Percentiles rank a stretch among this genome's conserved stretches.
phyloP scores from a whole-genome alignment of 1,140 invertebrate species.

The Holotrichia oblita region DNA sequence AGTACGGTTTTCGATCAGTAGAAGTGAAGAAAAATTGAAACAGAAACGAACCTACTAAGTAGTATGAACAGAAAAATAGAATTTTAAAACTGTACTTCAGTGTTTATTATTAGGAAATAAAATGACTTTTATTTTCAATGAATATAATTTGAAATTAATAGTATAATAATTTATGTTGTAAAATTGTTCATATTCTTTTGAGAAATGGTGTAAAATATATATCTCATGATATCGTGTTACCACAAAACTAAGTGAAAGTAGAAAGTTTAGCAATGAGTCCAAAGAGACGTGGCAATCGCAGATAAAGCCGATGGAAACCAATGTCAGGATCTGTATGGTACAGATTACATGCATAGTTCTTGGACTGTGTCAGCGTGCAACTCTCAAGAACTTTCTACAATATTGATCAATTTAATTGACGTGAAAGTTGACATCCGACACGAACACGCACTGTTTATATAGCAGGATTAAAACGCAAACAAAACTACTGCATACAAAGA shows the following conservation, averaged over 20 bases:
- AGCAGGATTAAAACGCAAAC: not conserved
- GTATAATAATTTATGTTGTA: too few relatives aligned
- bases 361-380: not conserved
- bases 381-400: not conserved
- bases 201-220: not conserved
- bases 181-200: too few relatives aligned
- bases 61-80: too few relatives aligned
- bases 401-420: constrained; percentile 21
- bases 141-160: too few relatives aligned
- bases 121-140: too few relatives aligned
- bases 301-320: not conserved
- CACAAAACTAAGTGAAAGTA: constrained; percentile 25
- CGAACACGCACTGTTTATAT: not conserved
- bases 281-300: not conserved
- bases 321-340: constrained; percentile 25
- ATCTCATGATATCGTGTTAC: not conserved
- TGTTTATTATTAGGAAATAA: too few relatives aligned
- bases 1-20: too few relatives aligned
- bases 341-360: not conserved
- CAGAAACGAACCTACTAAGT: too few relatives aligned
- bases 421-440: not conserved
- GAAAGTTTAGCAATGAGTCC: not conserved
- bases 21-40: too few relatives aligned
- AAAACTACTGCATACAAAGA: not conserved
- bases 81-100: too few relatives aligned